A percentile compares a stretch with the other conserved stretches of the same genome.
These are phyloP conservation scores for Lates calcarifer DNA, from an alignment of 2,113 vertebrate species.

Conservation along the genomic window DNA sequence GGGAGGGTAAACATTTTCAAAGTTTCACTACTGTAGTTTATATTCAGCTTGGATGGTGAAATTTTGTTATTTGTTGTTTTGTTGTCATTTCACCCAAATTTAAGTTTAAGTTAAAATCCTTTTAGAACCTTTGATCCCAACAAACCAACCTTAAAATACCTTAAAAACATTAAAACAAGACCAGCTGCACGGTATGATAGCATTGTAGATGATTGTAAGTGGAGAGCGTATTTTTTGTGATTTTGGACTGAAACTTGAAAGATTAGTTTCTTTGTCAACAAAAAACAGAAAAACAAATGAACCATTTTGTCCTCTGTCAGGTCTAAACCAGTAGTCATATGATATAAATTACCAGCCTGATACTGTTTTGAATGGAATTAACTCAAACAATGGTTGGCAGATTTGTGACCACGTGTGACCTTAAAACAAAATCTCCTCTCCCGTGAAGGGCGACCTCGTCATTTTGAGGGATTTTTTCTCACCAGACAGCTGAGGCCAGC, in stretches of 20 bases:
- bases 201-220: not conserved
- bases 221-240: not conserved
- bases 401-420: not conserved
- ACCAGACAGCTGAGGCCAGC: constrained; percentile 96
- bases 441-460: not conserved
- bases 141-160: not conserved
- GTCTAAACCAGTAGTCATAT: not conserved
- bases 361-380: not conserved
- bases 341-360: not conserved
- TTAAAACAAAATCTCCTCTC: not conserved
- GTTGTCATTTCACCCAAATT: not conserved
- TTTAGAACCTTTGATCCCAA: not conserved
- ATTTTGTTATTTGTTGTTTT: no score
- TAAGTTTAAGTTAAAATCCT: not conserved
- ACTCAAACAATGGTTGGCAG: not conserved
- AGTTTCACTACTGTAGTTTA: not conserved
- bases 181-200: not conserved
- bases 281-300: not conserved
- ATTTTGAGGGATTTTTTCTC: constrained; percentile 66
- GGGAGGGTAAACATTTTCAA: no score
- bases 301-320: not conserved
- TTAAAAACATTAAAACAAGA: not conserved
- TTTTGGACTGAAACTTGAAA: not conserved
- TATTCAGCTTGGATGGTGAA: not conserved
- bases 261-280: no score